These are phyloP conservation scores for Heterodera schachtii DNA, from an alignment of 1,140 invertebrate genomes.

Conservation along the genomic window DNA sequence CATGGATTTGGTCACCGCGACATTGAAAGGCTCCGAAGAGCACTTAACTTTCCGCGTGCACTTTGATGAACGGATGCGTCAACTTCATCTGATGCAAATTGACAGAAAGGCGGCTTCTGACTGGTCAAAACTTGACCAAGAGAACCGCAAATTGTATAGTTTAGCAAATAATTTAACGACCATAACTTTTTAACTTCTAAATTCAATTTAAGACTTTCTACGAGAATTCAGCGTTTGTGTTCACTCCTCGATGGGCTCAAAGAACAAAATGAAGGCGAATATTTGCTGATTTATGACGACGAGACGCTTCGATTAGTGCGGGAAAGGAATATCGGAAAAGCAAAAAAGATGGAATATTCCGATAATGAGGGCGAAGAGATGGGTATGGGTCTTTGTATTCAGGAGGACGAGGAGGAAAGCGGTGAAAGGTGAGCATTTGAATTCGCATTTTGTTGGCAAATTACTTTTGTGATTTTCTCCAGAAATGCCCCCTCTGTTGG, in stretches of 20 bases:
- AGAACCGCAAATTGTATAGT: neutral
- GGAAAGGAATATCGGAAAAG: neutral
- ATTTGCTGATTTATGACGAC: neutral
- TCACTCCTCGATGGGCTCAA: neutral
- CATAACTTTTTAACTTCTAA: neutral
- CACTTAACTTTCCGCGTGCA: slow-evolving; percentile 2
- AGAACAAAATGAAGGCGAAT: neutral
- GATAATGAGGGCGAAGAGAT: neutral
- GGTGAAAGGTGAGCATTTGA: neutral
- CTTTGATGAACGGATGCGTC: neutral
- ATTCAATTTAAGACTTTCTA: neutral
- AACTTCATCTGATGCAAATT: neutral
- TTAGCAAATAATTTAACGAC: no score
- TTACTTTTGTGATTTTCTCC: neutral
- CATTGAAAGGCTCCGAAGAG: slow-evolving; percentile 16
- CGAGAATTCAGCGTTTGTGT: neutral
- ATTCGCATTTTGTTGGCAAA: no score
- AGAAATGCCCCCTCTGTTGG: neutral
- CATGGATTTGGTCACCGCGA: slow-evolving; percentile 13
- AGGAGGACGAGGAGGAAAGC: neutral
- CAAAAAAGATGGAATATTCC: neutral
- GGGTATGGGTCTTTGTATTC: neutral
- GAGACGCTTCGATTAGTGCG: neutral
- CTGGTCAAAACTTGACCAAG: neutral
- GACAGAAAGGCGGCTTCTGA: neutral